These are phyloP conservation scores for Cryptocheilus praepositus DNA, from an alignment of 2,888 invertebrate genomes.

Conservation along the genomic window DNA sequence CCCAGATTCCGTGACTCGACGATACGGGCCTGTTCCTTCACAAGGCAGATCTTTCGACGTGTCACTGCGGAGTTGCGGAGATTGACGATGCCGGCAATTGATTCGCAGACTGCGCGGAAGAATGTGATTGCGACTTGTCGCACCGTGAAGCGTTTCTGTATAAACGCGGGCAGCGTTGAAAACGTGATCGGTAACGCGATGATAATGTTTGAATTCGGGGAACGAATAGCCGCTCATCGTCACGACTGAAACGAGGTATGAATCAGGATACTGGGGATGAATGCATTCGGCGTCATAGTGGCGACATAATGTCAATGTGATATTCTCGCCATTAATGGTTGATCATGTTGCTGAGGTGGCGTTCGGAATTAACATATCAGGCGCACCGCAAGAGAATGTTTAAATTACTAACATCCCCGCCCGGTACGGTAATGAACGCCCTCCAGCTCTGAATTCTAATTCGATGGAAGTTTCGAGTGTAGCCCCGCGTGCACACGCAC, in stretches of 20 bases:
- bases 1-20: too few relatives aligned
- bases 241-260: too few relatives aligned
- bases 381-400: constrained; percentile 21
- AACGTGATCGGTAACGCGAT: too few relatives aligned
- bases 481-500: constrained; percentile 24
- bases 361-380: constrained; percentile 28
- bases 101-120: too few relatives aligned
- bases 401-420: constrained; percentile 33
- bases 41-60: not conserved
- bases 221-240: too few relatives aligned
- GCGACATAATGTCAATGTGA: constrained; percentile 10
- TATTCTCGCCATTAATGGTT: constrained; percentile 20
- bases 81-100: too few relatives aligned
- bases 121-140: too few relatives aligned
- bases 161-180: too few relatives aligned
- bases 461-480: constrained; percentile 35
- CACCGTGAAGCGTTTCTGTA: too few relatives aligned
- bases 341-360: constrained; percentile 22
- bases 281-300: not conserved
- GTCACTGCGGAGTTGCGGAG: too few relatives aligned
- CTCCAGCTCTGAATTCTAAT: constrained; percentile 22
- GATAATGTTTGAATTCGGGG: too few relatives aligned
- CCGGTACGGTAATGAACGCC: constrained; percentile 31
- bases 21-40: too few relatives aligned
- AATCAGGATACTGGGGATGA: not conserved